Percentiles rank a stretch among this genome's conserved stretches.
phyloP scores from a whole-genome alignment of 2,888 invertebrate genomes.

The Eilema griseolum region DNA sequence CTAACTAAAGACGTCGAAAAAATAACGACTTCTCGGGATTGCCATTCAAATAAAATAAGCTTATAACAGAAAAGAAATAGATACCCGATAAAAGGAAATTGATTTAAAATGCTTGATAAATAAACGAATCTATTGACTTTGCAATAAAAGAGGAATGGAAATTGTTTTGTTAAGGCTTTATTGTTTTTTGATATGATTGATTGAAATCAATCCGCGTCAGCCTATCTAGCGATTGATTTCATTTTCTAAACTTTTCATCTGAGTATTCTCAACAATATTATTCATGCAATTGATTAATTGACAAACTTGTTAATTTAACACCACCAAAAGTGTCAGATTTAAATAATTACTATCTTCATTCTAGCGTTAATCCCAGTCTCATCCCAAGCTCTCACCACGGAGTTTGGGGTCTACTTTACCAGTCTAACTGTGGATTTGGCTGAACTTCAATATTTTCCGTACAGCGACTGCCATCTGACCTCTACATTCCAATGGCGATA shows the following conservation, averaged over 20 bases:
- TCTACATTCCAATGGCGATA: too few species aligned
- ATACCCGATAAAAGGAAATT: constrained; percentile 4
- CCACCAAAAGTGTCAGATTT: neutral
- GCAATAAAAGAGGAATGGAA: neutral
- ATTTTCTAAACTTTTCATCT: neutral
- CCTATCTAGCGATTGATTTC: neutral
- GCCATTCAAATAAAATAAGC: neutral
- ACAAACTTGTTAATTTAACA: neutral
- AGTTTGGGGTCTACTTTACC: too few species aligned
- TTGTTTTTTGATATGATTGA: neutral
- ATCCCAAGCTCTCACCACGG: too few species aligned
- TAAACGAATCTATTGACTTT: neutral
- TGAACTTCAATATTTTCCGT: too few species aligned
- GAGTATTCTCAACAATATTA: too few species aligned
- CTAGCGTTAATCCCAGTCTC: too few species aligned
- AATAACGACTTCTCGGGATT: neutral
- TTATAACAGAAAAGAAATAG: neutral
- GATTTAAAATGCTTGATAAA: neutral
- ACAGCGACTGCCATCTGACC: too few species aligned
- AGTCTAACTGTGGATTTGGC: too few species aligned
- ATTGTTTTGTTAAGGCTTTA: neutral
- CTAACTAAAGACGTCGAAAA: neutral
- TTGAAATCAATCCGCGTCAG: neutral
- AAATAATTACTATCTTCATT: too few species aligned
- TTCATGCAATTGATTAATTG: neutral